phyloP scores from a whole-genome alignment of 2,113 vertebrate species.

The Rynchops niger region DNA sequence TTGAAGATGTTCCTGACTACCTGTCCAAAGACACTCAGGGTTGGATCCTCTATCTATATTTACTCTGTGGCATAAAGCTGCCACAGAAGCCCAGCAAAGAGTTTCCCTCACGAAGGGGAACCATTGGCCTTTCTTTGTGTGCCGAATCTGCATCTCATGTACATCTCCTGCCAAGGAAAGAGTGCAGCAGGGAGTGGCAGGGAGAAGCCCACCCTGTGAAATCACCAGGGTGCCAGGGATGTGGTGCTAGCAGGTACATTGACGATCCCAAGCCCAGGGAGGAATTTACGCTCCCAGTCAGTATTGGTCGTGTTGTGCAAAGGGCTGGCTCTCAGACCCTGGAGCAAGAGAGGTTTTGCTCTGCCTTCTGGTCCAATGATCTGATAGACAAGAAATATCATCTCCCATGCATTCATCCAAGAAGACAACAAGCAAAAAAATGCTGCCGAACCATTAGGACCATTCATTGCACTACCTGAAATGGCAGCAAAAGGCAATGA shows the following conservation, averaged over 20 bases:
- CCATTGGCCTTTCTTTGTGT: neutral
- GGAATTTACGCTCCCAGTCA: neutral
- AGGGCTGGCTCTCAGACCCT: neutral
- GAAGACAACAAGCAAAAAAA: neutral
- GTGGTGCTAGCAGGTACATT: neutral
- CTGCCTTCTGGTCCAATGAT: neutral
- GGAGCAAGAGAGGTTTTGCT: neutral
- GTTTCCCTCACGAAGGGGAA: neutral
- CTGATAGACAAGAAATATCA: neutral
- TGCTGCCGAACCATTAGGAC: neutral
- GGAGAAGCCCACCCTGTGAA: neutral
- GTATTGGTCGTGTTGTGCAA: neutral
- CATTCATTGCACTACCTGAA: neutral
- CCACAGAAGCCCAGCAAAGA: neutral
- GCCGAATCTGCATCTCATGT: neutral
- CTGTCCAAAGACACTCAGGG: fast-evolving
- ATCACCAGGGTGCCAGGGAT: neutral
- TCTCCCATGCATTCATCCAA: neutral
- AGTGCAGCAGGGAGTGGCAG: neutral
- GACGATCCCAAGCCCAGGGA: neutral
- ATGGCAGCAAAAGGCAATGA: neutral
- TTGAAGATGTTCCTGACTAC: neutral
- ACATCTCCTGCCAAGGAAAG: neutral
- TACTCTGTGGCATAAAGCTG: neutral
- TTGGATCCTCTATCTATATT: neutral